Percentiles rank a stretch among this genome's conserved stretches.
Evolutionary conservation across 1,140 invertebrate species (phyloP).

Genomic region (Augochlora pura): DNA sequence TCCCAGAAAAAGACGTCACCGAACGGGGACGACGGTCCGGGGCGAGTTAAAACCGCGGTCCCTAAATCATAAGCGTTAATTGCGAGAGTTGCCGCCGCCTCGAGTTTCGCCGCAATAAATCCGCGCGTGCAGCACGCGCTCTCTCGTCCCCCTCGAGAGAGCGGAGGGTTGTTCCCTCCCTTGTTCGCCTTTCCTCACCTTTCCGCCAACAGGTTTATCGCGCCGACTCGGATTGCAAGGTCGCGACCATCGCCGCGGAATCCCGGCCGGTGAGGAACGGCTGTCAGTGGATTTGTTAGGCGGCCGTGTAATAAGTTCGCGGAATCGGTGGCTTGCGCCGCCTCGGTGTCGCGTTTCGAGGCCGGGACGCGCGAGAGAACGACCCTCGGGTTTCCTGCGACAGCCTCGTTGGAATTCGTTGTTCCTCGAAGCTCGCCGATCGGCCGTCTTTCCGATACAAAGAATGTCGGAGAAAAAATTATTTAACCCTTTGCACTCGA

Average conservation of each 20-base stretch:
- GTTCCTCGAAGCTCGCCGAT: no score
- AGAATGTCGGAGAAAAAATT: no score
- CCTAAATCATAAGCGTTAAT: constrained; percentile 67
- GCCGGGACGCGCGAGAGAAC: no score
- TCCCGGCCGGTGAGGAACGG: background rate
- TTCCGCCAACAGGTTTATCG: constrained; percentile 15
- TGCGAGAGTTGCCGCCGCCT: constrained; percentile 35
- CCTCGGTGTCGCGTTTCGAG: constrained; percentile 25
- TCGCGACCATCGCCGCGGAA: background rate
- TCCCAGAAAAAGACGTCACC: no score
- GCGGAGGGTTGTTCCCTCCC: constrained; percentile 32
- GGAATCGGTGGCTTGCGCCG: constrained; percentile 1
- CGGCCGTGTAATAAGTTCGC: constrained; percentile 19
- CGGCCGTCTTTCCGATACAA: no score
- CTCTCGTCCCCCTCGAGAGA: background rate
- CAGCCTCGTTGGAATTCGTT: background rate
- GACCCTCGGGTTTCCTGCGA: no score
- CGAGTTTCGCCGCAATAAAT: constrained; percentile 54
- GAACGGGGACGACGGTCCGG: no score
- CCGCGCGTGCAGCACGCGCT: constrained; percentile 25
- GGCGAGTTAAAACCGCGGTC: background rate
- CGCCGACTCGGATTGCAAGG: constrained; percentile 13
- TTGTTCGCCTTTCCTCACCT: constrained; percentile 36
- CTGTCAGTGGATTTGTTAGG: constrained; percentile 31
- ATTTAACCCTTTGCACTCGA: no score